Conservation (phyloP, 2,113 vertebrate species). For the Eublepharis macularius region DNA sequence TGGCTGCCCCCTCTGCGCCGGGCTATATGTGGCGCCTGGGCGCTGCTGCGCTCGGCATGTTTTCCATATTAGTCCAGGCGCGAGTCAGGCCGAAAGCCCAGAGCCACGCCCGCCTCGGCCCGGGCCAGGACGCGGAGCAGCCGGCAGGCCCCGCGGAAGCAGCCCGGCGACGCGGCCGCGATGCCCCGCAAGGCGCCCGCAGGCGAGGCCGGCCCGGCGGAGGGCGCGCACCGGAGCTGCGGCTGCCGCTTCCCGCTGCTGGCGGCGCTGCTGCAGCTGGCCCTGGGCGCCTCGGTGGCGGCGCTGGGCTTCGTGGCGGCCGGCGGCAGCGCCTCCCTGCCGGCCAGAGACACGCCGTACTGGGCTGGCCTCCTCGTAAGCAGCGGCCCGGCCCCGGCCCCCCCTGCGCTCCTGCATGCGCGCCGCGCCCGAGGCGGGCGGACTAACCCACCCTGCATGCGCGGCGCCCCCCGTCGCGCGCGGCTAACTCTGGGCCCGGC, state of each 20-base stretch:
- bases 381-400: conserved; percentile 82
- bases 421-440: too few species aligned
- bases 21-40: conserved; percentile 87
- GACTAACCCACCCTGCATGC: conserved; percentile 78
- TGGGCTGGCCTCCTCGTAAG: conserved; percentile 99
- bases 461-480: too few species aligned
- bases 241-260: conserved; percentile 94
- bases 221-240: conserved; percentile 82
- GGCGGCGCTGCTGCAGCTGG: conserved; percentile 91
- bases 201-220: conserved; percentile 69
- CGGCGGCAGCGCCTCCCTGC: conserved; percentile 88
- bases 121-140: too few species aligned
- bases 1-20: conserved; percentile 67
- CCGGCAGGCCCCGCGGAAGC: too few species aligned
- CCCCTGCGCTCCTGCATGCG: too few species aligned
- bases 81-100: too few species aligned
- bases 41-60: conserved; percentile 83
- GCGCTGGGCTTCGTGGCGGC: conserved; percentile 92
- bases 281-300: conserved; percentile 83
- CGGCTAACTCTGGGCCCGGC: too few species aligned
- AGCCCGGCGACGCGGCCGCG: conserved; percentile 28
- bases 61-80: conserved; percentile 98
- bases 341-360: conserved; percentile 93
- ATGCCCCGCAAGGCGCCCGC: conserved; percentile 66
- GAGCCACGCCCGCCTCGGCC: too few species aligned